Evolutionary conservation across 1,140 invertebrate genomes (phyloP).

Genomic region (Temnothorax longispinosus): DNA sequence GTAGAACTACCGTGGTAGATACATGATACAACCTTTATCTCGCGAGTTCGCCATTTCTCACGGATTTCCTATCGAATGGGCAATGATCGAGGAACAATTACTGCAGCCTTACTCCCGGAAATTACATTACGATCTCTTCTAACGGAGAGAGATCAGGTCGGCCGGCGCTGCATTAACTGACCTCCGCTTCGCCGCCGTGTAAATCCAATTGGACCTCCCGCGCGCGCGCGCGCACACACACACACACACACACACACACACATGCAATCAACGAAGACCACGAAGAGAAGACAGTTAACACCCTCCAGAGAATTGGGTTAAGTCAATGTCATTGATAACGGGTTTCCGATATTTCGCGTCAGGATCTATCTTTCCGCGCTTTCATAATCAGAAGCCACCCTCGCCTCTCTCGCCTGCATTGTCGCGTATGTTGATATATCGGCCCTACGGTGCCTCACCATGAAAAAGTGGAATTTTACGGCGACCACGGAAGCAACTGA

Average conservation of each 20-base stretch:
- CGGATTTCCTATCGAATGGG: slow-evolving; percentile 17
- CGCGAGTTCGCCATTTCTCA: neutral
- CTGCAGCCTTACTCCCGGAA: slow-evolving; percentile 60
- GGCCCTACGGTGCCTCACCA: too few species aligned
- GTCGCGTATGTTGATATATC: slow-evolving; percentile 14
- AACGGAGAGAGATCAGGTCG: slow-evolving; percentile 65
- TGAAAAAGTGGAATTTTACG: slow-evolving; percentile 50
- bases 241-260: neutral
- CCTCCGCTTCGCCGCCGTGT: slow-evolving; percentile 57
- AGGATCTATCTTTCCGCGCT: slow-evolving; percentile 60
- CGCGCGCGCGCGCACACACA: slow-evolving; percentile 53
- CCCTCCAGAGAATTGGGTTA: slow-evolving; percentile 73
- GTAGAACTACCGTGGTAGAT: neutral
- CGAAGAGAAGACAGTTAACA: slow-evolving; percentile 64
- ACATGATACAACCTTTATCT: slow-evolving; percentile 20
- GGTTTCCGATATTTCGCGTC: slow-evolving; percentile 63
- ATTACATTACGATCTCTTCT: slow-evolving; percentile 66
- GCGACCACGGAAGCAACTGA: slow-evolving; percentile 46
- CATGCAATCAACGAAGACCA: slow-evolving; percentile 37
- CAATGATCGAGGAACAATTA: slow-evolving; percentile 68
- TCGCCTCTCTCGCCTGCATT: neutral
- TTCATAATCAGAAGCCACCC: neutral
- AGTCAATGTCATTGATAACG: slow-evolving; percentile 76
- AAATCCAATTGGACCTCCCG: slow-evolving; percentile 68
- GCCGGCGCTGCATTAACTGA: slow-evolving; percentile 66